Evolutionary conservation across 2,113 vertebrate genomes (phyloP).

Genomic region (Euleptes europaea): DNA sequence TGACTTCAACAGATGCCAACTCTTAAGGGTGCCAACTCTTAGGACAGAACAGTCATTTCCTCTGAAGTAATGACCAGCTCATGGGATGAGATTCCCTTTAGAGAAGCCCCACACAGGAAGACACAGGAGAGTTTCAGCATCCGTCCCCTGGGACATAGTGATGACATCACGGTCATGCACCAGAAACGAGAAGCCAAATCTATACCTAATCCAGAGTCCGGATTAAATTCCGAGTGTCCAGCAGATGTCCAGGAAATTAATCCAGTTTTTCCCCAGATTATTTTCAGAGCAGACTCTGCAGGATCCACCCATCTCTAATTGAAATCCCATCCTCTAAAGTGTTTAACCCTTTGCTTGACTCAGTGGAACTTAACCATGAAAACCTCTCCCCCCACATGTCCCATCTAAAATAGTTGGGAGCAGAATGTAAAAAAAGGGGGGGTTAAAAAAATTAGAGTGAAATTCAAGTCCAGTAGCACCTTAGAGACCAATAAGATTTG

Average conservation of each 20-base stretch:
- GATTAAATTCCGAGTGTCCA: conserved; percentile 7
- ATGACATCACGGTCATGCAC: too few relatives aligned
- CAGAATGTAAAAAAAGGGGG: background rate
- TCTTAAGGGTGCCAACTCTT: too few relatives aligned
- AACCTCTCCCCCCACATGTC: too few relatives aligned
- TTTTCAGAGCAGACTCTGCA: background rate
- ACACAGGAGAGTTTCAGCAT: too few relatives aligned
- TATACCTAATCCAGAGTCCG: background rate
- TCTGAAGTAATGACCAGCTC: too few relatives aligned
- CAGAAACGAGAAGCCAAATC: background rate
- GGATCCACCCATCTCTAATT: background rate
- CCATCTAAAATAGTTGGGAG: background rate
- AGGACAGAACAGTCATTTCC: too few relatives aligned
- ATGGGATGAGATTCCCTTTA: background rate
- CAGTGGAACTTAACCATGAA: background rate
- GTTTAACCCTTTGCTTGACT: background rate
- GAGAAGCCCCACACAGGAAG: too few relatives aligned
- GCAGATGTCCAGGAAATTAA: conserved; percentile 12
- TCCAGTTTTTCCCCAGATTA: background rate
- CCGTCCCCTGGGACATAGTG: background rate
- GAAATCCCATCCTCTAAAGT: background rate
- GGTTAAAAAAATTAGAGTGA: too few relatives aligned
- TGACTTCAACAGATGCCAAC: too few relatives aligned
- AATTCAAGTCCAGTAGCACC: too few relatives aligned
- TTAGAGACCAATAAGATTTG: too few relatives aligned